Conservation (phyloP, 2,888 invertebrate species). For the Leucophora obtusa region DNA sequence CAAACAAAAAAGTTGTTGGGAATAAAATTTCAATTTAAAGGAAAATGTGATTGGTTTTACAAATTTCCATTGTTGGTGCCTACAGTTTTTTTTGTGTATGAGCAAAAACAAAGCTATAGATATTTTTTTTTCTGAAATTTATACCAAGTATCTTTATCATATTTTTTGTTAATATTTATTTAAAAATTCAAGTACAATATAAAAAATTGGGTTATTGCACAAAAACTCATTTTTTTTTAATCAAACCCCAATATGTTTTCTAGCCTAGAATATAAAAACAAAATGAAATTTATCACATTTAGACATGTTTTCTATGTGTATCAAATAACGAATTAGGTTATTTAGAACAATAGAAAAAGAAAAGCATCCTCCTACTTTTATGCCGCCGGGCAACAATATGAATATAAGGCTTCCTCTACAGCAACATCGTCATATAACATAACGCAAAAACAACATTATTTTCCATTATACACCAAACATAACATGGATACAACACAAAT, state of each 20-base stretch:
- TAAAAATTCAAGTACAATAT: too few species aligned
- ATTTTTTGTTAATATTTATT: too few species aligned
- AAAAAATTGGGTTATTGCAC: too few species aligned
- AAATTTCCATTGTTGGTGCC: too few species aligned
- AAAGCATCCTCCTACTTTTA: slow-evolving; percentile 28
- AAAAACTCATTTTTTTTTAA: neutral
- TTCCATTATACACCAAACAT: slow-evolving; percentile 14
- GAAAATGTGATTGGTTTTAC: too few species aligned
- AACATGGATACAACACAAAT: slow-evolving; percentile 5
- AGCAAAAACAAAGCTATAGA: too few species aligned
- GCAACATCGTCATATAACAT: neutral
- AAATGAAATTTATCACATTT: neutral
- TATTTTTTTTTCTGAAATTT: too few species aligned
- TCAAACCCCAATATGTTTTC: neutral
- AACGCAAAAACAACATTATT: slow-evolving; percentile 34
- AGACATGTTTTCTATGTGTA: neutral
- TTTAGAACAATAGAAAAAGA: slow-evolving; percentile 26
- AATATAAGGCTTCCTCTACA: neutral
- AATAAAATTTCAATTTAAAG: too few species aligned
- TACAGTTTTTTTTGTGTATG: too few species aligned
- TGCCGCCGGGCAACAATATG: slow-evolving; percentile 17
- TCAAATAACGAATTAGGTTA: slow-evolving; percentile 18
- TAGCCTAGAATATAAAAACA: neutral
- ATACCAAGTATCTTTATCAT: too few species aligned
- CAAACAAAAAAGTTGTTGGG: too few species aligned